A percentile compares a stretch with the other conserved stretches of the same genome.
Evolutionary conservation across 2,113 vertebrate species (phyloP).

Genomic region (Oncorhynchus masou): DNA sequence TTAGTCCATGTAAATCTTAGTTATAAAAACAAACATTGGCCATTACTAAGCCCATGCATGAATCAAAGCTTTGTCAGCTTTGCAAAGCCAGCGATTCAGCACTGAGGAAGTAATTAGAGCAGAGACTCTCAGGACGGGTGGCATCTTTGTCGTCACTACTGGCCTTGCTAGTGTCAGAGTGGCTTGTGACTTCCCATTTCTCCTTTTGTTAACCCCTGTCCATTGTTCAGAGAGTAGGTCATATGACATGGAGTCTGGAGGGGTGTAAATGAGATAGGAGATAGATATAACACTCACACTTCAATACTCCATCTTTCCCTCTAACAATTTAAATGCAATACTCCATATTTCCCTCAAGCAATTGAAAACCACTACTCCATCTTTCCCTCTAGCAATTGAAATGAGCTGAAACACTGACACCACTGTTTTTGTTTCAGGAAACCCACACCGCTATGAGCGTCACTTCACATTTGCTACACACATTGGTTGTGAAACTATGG

Average conservation of each 20-base stretch:
- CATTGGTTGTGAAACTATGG: background rate
- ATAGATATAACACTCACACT: background rate
- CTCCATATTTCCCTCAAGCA: background rate
- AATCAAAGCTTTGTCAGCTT: background rate
- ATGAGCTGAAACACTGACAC: background rate
- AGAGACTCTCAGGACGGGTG: conserved; percentile 27
- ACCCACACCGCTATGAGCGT: background rate
- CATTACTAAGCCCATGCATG: background rate
- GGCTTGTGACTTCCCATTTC: conserved; percentile 20
- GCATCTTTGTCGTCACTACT: conserved; percentile 17
- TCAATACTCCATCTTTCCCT: background rate
- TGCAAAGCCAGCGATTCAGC: background rate
- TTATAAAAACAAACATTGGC: too few relatives aligned
- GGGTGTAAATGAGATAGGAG: background rate
- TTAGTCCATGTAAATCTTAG: too few relatives aligned
- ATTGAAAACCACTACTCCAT: background rate
- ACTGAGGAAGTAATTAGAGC: background rate
- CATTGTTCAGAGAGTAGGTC: background rate
- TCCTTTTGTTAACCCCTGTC: conserved; percentile 6
- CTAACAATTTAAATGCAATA: background rate
- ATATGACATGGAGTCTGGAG: background rate
- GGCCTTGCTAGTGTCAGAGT: conserved; percentile 25
- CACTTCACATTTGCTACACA: background rate
- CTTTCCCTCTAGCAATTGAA: background rate
- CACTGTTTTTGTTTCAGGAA: conserved; percentile 40